These are phyloP conservation scores for Cantharis rustica DNA, from an alignment of 2,888 invertebrate species.

Conservation along the genomic window DNA sequence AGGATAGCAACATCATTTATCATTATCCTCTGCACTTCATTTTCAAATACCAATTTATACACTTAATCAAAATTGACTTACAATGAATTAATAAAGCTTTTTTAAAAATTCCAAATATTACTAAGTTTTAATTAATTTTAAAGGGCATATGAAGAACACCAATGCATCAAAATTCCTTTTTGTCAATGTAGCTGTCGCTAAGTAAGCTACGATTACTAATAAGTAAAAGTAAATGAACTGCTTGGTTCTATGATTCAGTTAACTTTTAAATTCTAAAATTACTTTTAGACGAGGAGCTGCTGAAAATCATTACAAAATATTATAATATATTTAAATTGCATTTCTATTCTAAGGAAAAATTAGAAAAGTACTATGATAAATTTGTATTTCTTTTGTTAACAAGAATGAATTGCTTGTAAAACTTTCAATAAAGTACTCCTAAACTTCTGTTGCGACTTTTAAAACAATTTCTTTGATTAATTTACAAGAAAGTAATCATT, in stretches of 20 bases:
- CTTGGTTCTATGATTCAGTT: too few relatives aligned
- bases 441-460: not conserved
- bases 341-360: not conserved
- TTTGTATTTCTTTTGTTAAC: not conserved
- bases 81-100: not conserved
- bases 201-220: too few relatives aligned
- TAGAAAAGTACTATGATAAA: not conserved
- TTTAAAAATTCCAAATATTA: too few relatives aligned
- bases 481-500: not conserved
- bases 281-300: too few relatives aligned
- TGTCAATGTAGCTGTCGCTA: too few relatives aligned
- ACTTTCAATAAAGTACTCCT: not conserved
- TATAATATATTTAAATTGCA: too few relatives aligned
- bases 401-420: not conserved
- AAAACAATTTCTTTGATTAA: not conserved
- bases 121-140: not conserved
- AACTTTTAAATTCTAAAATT: too few relatives aligned
- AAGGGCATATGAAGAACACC: too few relatives aligned
- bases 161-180: too few relatives aligned
- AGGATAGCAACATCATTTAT: not conserved
- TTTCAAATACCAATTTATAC: not conserved
- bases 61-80: not conserved
- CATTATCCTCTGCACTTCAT: not conserved
- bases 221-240: too few relatives aligned
- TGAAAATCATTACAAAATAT: too few relatives aligned